Evolutionary conservation across 2,888 invertebrate species (phyloP).

Genomic region (Notodonta dromedarius): DNA sequence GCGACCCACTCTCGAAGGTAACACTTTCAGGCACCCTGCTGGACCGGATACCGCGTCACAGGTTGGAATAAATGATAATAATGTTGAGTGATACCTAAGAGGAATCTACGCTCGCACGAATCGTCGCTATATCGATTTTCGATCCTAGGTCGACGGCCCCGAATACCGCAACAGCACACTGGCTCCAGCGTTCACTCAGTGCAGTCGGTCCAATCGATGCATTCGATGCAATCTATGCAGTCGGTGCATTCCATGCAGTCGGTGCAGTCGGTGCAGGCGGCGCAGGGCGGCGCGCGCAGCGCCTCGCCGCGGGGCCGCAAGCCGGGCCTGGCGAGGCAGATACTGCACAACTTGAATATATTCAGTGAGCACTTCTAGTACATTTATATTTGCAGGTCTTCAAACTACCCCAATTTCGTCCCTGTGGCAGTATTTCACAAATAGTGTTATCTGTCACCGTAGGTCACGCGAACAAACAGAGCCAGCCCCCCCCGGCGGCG

Average conservation of each 20-base stretch:
- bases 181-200: constrained; percentile 75
- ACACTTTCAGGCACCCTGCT: background rate
- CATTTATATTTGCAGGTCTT: too few relatives aligned
- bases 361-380: constrained; percentile 81
- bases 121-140: background rate
- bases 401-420: too few relatives aligned
- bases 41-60: too few relatives aligned
- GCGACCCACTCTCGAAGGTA: constrained; percentile 6
- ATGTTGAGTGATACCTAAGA: too few relatives aligned
- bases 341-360: constrained; percentile 92
- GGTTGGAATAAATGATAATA: too few relatives aligned
- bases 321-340: constrained; percentile 88
- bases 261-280: constrained; percentile 32
- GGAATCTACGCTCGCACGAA: background rate
- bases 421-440: too few relatives aligned
- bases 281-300: constrained; percentile 54
- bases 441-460: background rate
- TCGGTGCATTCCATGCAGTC: constrained; percentile 45
- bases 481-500: constrained; percentile 12
- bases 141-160: constrained; percentile 51
- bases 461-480: constrained; percentile 69
- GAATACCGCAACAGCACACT: constrained; percentile 77
- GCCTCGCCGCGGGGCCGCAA: constrained; percentile 67
- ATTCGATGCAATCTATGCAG: constrained; percentile 60
- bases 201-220: constrained; percentile 52